These are phyloP conservation scores for Microtus obscurus DNA, from an alignment of 2,797 vertebrate species.

Conservation along the genomic window DNA sequence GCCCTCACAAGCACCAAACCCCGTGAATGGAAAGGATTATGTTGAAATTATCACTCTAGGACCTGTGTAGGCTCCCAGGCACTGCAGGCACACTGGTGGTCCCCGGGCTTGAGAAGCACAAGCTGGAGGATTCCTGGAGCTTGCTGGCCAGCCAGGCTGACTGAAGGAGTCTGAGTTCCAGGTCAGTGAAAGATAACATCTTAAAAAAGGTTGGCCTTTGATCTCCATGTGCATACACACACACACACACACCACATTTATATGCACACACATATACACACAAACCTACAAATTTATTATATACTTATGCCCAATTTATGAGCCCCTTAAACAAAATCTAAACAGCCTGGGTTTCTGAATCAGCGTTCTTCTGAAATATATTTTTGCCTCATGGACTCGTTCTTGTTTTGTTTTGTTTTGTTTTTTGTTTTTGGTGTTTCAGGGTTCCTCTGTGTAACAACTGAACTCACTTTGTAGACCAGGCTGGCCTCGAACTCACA, in stretches of 20 bases:
- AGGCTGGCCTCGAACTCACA: too few relatives aligned
- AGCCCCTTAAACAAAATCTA: constrained; percentile 18
- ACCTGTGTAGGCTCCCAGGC: neutral
- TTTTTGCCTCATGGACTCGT: neutral
- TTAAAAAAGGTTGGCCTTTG: neutral
- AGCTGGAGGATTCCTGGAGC: neutral
- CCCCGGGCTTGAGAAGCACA: too few relatives aligned
- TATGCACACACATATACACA: neutral
- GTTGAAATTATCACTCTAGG: neutral
- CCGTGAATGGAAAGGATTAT: neutral
- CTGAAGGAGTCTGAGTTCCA: neutral
- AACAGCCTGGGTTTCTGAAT: neutral
- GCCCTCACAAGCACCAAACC: neutral
- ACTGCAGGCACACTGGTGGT: neutral
- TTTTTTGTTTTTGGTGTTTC: too few relatives aligned
- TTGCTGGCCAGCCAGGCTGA: neutral
- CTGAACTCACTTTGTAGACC: too few relatives aligned
- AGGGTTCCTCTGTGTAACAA: too few relatives aligned
- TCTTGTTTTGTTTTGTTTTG: too few relatives aligned
- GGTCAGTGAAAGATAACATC: neutral
- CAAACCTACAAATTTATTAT: neutral
- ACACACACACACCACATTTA: neutral
- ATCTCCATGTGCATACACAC: neutral
- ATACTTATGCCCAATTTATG: neutral
- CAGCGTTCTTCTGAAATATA: neutral